Evolutionary conservation across 2,888 invertebrate genomes (phyloP).

Genomic region (Dryobotodes eremita): DNA sequence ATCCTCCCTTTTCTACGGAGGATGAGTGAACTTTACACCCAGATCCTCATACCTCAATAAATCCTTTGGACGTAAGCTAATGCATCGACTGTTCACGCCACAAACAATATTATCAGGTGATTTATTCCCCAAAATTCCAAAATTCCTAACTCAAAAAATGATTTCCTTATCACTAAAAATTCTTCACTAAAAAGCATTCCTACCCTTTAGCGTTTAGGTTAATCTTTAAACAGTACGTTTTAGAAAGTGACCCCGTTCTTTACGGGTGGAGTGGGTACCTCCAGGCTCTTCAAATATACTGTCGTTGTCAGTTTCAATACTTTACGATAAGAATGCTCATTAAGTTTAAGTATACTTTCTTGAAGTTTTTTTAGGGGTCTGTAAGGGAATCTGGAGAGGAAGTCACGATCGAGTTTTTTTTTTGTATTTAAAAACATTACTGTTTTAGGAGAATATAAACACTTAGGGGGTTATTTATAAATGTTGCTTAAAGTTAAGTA

Average conservation of each 20-base stretch:
- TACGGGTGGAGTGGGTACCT: background rate
- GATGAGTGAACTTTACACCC: too few relatives aligned
- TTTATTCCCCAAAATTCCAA: background rate
- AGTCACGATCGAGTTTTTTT: too few relatives aligned
- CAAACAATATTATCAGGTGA: slow-evolving; percentile 1
- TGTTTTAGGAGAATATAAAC: too few relatives aligned
- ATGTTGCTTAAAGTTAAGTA: too few relatives aligned
- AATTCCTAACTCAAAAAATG: background rate
- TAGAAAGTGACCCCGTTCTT: slow-evolving; percentile 43
- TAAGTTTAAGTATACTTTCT: slow-evolving; percentile 33
- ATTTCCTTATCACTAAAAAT: slow-evolving; percentile 25
- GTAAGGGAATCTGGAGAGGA: background rate
- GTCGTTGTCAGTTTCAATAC: slow-evolving; percentile 30
- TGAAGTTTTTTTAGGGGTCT: slow-evolving; percentile 19
- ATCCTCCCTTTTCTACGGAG: too few relatives aligned
- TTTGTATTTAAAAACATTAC: too few relatives aligned
- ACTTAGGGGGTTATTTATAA: too few relatives aligned
- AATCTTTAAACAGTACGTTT: slow-evolving; percentile 29
- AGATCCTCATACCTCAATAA: too few relatives aligned
- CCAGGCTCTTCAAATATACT: slow-evolving; percentile 27
- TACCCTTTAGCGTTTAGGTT: slow-evolving; percentile 2
- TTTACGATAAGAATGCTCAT: slow-evolving; percentile 52
- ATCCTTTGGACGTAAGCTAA: background rate
- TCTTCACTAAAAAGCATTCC: slow-evolving; percentile 48
- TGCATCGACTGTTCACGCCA: background rate